Conservation (phyloP, 2,797 vertebrate genomes). For the Falco berigora region DNA sequence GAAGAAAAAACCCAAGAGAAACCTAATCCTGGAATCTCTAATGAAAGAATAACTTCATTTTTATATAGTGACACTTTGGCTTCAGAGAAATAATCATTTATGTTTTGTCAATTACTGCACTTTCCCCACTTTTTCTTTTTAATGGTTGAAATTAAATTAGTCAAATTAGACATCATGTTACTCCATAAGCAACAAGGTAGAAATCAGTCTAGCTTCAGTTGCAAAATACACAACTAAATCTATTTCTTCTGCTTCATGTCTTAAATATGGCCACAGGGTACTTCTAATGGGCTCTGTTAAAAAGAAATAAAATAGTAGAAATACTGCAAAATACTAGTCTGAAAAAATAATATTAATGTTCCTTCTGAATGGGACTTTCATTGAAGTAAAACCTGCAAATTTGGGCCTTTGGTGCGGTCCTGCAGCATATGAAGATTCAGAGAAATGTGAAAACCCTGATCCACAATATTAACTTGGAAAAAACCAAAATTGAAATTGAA, state of each 20-base stretch:
- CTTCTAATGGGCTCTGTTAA: background rate
- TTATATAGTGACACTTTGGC: background rate
- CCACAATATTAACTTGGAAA: background rate
- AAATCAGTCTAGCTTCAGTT: background rate
- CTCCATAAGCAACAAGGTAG: background rate
- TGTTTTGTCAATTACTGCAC: conserved; percentile 3
- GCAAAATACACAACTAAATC: conserved; percentile 33
- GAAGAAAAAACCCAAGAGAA: background rate
- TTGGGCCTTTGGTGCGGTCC: background rate
- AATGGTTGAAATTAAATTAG: conserved; percentile 25
- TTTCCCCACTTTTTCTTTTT: conserved; percentile 9
- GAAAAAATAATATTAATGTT: background rate
- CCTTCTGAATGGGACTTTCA: background rate
- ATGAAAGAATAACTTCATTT: conserved; percentile 20
- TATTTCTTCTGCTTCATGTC: background rate
- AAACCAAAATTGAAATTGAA: background rate
- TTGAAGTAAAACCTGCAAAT: background rate
- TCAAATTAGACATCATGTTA: conserved; percentile 29
- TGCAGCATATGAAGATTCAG: background rate
- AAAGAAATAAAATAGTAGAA: background rate
- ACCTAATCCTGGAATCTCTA: background rate
- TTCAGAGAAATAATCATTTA: conserved; percentile 27
- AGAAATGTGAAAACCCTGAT: background rate
- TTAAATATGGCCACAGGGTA: background rate
- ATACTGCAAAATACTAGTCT: background rate